A percentile compares a stretch with the other conserved stretches of the same genome.
Evolutionary conservation across 2,797 vertebrate species (phyloP).

Genomic region (Cossypha dichroa): DNA sequence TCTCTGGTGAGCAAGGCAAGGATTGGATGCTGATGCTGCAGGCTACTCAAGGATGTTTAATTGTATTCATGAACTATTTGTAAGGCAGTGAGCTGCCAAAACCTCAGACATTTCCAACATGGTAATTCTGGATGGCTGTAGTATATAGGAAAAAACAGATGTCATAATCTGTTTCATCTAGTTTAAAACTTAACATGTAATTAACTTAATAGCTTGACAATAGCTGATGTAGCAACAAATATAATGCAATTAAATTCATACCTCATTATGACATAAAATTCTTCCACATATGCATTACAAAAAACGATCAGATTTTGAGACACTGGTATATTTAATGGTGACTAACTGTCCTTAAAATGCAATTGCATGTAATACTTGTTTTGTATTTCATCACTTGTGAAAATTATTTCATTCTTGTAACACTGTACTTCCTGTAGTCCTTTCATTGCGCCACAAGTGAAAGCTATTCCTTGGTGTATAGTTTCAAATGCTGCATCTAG

Average conservation of each 20-base stretch:
- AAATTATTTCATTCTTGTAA: not conserved
- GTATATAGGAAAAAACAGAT: constrained; percentile 55
- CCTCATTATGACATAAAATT: constrained; percentile 28
- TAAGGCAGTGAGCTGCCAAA: constrained; percentile 57
- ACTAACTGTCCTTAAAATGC: constrained; percentile 16
- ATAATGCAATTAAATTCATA: constrained; percentile 40
- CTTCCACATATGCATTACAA: not conserved
- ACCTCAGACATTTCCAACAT: constrained; percentile 55
- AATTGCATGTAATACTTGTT: not conserved
- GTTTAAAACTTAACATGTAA: constrained; percentile 54
- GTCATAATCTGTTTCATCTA: constrained; percentile 53
- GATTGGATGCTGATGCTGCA: constrained; percentile 40
- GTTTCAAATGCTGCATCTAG: not conserved
- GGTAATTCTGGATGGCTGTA: constrained; percentile 40
- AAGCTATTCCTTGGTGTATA: not conserved
- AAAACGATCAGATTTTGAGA: not conserved
- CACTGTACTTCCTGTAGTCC: not conserved
- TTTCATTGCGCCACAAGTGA: not conserved
- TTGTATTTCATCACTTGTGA: not conserved
- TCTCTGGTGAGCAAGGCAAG: not conserved
- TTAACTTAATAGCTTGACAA: constrained; percentile 58
- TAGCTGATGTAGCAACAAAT: constrained; percentile 59
- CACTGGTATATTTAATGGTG: not conserved
- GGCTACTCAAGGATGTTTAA: constrained; percentile 54
- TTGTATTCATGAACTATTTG: constrained; percentile 61